Conservation (phyloP, 2,797 vertebrate genomes). For the Tadarida brasiliensis region DNA sequence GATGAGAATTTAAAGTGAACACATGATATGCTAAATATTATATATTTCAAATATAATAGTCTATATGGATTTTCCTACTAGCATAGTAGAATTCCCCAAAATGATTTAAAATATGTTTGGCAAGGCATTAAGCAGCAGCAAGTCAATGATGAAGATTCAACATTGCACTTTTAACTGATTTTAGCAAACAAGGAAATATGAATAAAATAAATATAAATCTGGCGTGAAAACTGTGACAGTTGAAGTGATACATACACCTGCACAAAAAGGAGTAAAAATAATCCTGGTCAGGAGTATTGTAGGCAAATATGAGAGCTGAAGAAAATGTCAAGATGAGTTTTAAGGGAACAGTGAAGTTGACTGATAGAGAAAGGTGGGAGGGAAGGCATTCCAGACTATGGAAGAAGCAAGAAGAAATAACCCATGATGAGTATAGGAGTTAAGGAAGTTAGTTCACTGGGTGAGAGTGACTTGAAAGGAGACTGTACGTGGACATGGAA, state of each 20-base stretch:
- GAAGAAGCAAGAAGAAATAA: neutral
- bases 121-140: neutral
- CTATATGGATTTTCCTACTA: neutral
- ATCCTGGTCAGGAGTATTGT: neutral
- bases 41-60: neutral
- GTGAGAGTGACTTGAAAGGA: neutral
- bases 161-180: neutral
- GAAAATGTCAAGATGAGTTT: neutral
- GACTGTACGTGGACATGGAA: neutral
- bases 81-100: neutral
- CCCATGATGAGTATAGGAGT: neutral
- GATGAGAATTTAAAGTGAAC: slow-evolving; percentile 38
- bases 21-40: neutral
- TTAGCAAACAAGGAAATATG: neutral
- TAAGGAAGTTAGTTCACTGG: neutral
- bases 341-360: neutral
- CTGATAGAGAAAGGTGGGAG: neutral
- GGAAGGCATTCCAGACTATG: neutral
- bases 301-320: neutral
- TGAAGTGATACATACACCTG: neutral
- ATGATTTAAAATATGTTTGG: neutral
- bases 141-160: neutral
- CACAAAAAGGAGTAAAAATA: neutral
- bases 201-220: neutral
- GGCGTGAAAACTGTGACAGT: neutral